phyloP scores from a whole-genome alignment of 2,888 invertebrate species.

The Adela reaumurella region DNA sequence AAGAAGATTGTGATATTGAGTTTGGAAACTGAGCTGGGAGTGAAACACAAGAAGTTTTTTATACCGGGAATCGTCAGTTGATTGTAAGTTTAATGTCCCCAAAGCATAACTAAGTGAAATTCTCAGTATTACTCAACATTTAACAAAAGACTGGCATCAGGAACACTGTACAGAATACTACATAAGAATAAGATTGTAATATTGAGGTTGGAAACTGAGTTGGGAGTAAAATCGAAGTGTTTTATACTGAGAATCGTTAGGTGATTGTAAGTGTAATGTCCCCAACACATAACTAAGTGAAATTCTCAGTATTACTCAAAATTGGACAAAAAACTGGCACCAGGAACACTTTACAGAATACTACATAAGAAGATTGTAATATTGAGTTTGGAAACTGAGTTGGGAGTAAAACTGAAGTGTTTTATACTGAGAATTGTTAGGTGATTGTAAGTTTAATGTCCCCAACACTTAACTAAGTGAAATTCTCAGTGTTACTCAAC shows the following conservation, averaged over 20 bases:
- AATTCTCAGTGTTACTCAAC: too few species aligned
- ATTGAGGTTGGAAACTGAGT: slow-evolving; percentile 68
- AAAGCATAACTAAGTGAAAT: too few species aligned
- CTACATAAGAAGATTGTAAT: slow-evolving; percentile 71
- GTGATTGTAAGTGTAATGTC: too few species aligned
- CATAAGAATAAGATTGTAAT: slow-evolving; percentile 71
- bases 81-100: too few species aligned
- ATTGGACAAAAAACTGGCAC: slow-evolving; percentile 75
- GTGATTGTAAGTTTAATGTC: too few species aligned
- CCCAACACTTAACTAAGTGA: too few species aligned
- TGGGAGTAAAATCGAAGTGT: slow-evolving; percentile 74
- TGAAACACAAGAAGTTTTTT: slow-evolving; percentile 80
- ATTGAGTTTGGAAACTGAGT: slow-evolving; percentile 68
- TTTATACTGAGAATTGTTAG: slow-evolving; percentile 70
- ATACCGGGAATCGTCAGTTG: slow-evolving; percentile 64
- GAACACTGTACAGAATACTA: slow-evolving; percentile 69
- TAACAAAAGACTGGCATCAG: slow-evolving; percentile 71
- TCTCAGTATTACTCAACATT: slow-evolving; percentile 74
- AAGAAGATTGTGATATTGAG: slow-evolving; percentile 71
- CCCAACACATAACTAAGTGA: too few species aligned
- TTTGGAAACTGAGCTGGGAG: slow-evolving; percentile 68
- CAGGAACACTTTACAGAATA: slow-evolving; percentile 68
- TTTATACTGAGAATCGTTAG: slow-evolving; percentile 70
- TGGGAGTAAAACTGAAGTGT: slow-evolving; percentile 74
- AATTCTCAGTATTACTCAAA: slow-evolving; percentile 72